Conservation (phyloP, 1,140 invertebrate genomes). For the Drosophila ficusphila region DNA sequence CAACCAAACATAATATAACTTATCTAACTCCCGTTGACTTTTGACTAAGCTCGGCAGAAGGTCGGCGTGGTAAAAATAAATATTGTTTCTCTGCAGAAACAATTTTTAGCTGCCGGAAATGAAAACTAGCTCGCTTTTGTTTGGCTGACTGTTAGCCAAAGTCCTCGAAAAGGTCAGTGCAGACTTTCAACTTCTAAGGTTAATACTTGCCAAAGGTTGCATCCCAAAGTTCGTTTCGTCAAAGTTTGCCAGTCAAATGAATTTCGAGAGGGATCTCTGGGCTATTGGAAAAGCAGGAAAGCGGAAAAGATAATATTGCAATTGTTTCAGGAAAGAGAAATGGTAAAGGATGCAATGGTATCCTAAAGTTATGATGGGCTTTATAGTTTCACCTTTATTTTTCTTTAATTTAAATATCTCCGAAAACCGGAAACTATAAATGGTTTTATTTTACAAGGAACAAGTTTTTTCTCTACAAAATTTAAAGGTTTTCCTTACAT, state of each 20-base stretch:
- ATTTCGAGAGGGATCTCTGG: not conserved
- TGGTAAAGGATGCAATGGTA: no score
- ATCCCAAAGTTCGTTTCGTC: constrained; percentile 11
- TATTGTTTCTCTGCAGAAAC: constrained; percentile 15
- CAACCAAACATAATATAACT: constrained; percentile 40
- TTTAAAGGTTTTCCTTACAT: not conserved
- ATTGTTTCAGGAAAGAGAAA: no score
- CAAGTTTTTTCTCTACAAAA: not conserved
- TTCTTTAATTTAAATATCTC: no score
- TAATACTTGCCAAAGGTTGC: constrained; percentile 34
- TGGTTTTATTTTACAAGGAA: no score
- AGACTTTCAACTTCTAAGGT: constrained; percentile 11
- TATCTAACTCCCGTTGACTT: constrained; percentile 42
- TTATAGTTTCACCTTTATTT: no score
- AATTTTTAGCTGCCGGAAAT: constrained; percentile 5
- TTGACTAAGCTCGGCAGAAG: constrained; percentile 30
- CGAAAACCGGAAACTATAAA: no score
- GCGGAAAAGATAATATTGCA: not conserved
- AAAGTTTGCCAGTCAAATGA: constrained; percentile 22
- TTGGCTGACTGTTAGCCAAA: constrained; percentile 8
- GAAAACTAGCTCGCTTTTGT: constrained; percentile 22
- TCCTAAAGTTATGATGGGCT: no score
- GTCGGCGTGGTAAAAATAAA: constrained; percentile 35
- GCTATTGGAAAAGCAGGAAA: not conserved
- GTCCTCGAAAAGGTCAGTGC: constrained; percentile 27